Percentiles rank a stretch among this genome's conserved stretches.
Conservation (phyloP, 2,797 vertebrate genomes). For the Diplodus puntazzo region DNA sequence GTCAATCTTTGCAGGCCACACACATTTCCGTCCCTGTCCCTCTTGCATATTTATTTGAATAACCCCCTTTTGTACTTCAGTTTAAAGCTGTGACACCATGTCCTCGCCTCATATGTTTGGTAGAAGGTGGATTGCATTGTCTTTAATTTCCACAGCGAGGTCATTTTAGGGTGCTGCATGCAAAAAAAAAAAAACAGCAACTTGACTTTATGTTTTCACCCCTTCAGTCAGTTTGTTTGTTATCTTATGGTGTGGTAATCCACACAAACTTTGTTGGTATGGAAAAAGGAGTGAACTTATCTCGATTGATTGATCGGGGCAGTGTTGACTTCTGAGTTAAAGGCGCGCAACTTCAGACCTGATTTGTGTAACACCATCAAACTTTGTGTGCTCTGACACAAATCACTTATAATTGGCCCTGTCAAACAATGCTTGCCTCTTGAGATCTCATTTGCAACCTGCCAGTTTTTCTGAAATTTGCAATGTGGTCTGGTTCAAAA, state of each 20-base stretch:
- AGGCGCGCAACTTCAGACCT: slow-evolving; percentile 37
- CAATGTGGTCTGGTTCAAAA: slow-evolving; percentile 5
- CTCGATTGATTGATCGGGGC: slow-evolving; percentile 39
- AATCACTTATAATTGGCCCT: slow-evolving; percentile 62
- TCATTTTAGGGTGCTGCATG: slow-evolving; percentile 18
- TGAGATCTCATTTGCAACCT: slow-evolving; percentile 52
- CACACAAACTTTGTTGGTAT: slow-evolving; percentile 20
- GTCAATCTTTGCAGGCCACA: slow-evolving; percentile 53
- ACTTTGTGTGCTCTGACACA: slow-evolving; percentile 46
- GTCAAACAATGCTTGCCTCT: slow-evolving; percentile 55
- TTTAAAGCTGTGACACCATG: slow-evolving; percentile 55
- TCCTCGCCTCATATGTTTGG: slow-evolving; percentile 42
- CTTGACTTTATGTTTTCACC: not conserved
- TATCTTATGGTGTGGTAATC: not conserved
- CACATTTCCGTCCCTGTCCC: slow-evolving; percentile 18
- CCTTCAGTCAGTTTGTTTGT: not conserved
- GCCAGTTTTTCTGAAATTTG: slow-evolving; percentile 22
- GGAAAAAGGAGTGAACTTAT: slow-evolving; percentile 25
- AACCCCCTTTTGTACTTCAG: slow-evolving; percentile 53
- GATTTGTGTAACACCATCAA: slow-evolving; percentile 49
- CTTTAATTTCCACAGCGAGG: slow-evolving; percentile 34
- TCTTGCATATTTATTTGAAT: slow-evolving; percentile 53
- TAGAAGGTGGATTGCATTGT: slow-evolving; percentile 36
- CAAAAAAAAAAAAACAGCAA: not conserved
- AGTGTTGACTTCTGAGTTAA: slow-evolving; percentile 34